phyloP scores from a whole-genome alignment of 2,797 vertebrate species.

The Novumbra hubbsi region DNA sequence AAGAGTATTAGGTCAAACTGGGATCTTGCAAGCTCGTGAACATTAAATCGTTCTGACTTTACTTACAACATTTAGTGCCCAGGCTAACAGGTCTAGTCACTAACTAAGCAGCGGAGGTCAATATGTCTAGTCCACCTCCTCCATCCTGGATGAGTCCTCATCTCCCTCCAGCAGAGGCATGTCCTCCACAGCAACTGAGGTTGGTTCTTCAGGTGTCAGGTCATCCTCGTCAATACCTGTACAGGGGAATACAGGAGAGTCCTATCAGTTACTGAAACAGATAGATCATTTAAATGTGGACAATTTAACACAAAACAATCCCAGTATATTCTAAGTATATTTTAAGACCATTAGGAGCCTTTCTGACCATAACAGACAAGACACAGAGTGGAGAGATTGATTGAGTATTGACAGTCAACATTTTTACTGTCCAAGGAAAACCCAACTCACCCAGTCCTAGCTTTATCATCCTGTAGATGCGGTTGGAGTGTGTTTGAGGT shows the following conservation, averaged over 20 bases:
- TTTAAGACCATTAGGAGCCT: not conserved
- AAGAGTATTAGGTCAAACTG: not conserved
- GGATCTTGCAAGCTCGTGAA: constrained; percentile 44
- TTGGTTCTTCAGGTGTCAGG: constrained; percentile 76
- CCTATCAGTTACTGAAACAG: not conserved
- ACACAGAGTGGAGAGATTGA: not conserved
- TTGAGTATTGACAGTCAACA: not conserved
- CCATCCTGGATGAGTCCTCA: constrained; percentile 92
- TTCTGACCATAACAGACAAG: not conserved
- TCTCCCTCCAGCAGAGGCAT: constrained; percentile 94
- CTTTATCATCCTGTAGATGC: constrained; percentile 95
- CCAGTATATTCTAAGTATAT: not conserved
- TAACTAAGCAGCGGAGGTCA: not conserved
- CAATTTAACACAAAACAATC: too few species aligned
- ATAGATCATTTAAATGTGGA: not conserved
- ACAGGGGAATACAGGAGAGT: not conserved
- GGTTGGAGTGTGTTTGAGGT: constrained; percentile 92
- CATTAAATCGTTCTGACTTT: constrained; percentile 41
- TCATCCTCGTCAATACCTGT: constrained; percentile 95
- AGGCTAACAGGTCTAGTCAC: constrained; percentile 12
- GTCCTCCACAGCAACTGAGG: constrained; percentile 79
- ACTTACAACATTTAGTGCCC: constrained; percentile 36
- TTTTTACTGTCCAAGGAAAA: not conserved
- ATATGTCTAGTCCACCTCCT: constrained; percentile 85
- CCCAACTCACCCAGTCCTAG: constrained; percentile 85